Percentiles rank a stretch among this genome's conserved stretches.
phyloP scores from a whole-genome alignment of 2,888 invertebrate genomes.

The Syrista parreyssii region DNA sequence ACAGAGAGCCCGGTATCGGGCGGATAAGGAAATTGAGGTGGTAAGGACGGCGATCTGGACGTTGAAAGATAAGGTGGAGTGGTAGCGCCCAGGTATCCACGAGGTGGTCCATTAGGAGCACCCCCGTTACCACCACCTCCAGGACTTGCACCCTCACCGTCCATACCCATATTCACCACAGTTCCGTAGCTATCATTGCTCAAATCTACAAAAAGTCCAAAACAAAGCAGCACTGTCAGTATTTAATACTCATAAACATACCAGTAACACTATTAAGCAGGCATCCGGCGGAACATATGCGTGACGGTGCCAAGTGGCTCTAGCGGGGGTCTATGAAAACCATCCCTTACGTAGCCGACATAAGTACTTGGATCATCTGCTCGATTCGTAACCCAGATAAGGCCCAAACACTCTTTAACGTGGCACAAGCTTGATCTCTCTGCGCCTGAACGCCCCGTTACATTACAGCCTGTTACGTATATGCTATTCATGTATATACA shows the following conservation, averaged over 20 bases:
- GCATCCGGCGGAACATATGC: background rate
- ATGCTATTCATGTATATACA: background rate
- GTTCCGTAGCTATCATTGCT: conserved; percentile 92
- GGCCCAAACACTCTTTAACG: background rate
- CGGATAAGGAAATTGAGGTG: conserved; percentile 81
- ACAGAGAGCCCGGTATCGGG: conserved; percentile 85
- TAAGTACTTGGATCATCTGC: background rate
- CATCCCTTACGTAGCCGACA: background rate
- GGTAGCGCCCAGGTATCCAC: conserved; percentile 74
- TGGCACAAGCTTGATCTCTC: background rate
- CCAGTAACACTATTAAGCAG: background rate
- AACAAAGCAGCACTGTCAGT: conserved; percentile 18
- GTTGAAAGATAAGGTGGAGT: conserved; percentile 85
- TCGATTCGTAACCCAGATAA: background rate
- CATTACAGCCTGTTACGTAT: background rate
- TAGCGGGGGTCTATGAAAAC: background rate
- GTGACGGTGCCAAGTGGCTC: background rate
- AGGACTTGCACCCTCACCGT: conserved; percentile 81
- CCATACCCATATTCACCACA: conserved; percentile 83
- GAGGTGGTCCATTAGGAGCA: conserved; percentile 63
- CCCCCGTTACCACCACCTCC: conserved; percentile 71
- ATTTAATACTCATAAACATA: background rate
- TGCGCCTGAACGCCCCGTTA: background rate
- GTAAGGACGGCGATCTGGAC: conserved; percentile 79
- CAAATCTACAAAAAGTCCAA: conserved; percentile 72